Percentiles rank a stretch among this genome's conserved stretches.
Evolutionary conservation across 1,140 invertebrate genomes (phyloP).

Genomic region (Drusus annulatus): DNA sequence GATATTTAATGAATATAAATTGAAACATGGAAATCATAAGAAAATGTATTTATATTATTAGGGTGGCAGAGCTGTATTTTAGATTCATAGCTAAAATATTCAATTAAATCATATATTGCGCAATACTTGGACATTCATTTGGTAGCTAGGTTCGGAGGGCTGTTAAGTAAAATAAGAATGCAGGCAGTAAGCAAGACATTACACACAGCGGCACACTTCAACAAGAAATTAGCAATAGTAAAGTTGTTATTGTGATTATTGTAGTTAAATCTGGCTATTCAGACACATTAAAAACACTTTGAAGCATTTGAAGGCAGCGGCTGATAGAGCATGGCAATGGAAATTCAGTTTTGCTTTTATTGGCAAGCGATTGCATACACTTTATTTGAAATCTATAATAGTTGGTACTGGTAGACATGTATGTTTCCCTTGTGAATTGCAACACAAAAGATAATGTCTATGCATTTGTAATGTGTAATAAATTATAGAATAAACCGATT

Average conservation of each 20-base stretch:
- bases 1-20: no score
- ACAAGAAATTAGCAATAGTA: background rate
- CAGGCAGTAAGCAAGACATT: background rate
- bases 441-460: no score
- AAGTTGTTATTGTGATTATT: background rate
- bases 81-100: no score
- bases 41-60: no score
- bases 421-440: no score
- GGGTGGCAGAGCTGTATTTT: no score
- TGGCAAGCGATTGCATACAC: slow-evolving; percentile 21
- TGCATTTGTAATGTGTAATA: no score
- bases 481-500: no score
- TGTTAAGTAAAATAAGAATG: background rate
- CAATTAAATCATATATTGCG: no score
- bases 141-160: background rate
- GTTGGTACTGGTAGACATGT: no score
- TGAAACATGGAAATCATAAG: no score
- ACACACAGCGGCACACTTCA: background rate
- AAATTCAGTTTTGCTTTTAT: background rate
- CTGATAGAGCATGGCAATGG: background rate
- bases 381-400: slow-evolving; percentile 35
- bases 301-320: slow-evolving; percentile 3
- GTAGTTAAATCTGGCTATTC: background rate
- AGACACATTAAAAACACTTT: background rate
- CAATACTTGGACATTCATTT: no score